Base-by-base conservation (phyloP, 2,113 vertebrate genomes). In the Cryptoleucopteryx plumbea region DNA sequence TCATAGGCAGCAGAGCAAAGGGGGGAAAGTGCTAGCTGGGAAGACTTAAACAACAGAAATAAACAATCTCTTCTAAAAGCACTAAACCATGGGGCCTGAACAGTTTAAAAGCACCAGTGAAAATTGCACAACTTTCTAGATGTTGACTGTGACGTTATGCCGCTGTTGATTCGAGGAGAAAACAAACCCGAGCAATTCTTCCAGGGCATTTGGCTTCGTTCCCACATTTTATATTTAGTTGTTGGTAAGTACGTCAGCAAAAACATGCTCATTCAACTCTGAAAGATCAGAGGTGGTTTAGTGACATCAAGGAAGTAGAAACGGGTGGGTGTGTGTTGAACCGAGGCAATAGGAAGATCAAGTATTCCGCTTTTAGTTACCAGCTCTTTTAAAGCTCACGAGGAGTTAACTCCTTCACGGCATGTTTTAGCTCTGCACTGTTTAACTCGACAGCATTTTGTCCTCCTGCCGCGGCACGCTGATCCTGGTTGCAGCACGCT, bases 261-360 rank as follows among this genome's bases (percentile, higher is more conserved):
- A 82, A 86, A 38, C 79, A 5, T 2, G 7, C 36, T 93, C 77
- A 36, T 92, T 93, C 92, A 88, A 14, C 95, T 74, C 72, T 7
- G 65, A 65, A 81, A 73, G 86, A 88, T 83, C 92, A 91, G 95
- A 77, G 75, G 82, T 66, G 65, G 48, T 45, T 72, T 4, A 10
- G 72, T 95, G 96, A 96, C 95, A 94, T 90, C 93, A 88, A 92
- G 95, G 95, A 92, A 94, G 63, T 7, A 80, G 79, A 42, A 94
- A 34, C 0, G 50, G 68, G 86, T 34, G 88, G 67, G 85, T 7
- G 71, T 6, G 74, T 32, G 65, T n/a, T 66, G 93, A 81, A 78
- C 68, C 77, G 6, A 34, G 13, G 95, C n/a, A 1, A 47, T 21
- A 11, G 27, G 66, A 70, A 86, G 63, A 84, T 43, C 38, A 47